A percentile compares a stretch with the other conserved stretches of the same genome.
Conservation (phyloP, 23 tunicate species). For the Corella eumyota region DNA sequence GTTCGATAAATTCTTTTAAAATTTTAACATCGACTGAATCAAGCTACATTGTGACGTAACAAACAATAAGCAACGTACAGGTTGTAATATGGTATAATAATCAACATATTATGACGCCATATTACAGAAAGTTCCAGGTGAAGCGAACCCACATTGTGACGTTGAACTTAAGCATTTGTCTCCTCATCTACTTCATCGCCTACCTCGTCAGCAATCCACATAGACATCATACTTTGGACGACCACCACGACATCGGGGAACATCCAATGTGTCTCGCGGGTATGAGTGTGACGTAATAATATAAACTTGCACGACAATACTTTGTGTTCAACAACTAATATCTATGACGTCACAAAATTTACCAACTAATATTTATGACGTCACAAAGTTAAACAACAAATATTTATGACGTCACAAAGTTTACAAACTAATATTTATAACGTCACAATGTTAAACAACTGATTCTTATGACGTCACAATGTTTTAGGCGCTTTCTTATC, state of each 20-base stretch:
- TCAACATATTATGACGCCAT: not conserved
- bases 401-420: too few species aligned
- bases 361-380: too few species aligned
- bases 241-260: not conserved
- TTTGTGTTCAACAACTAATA: too few species aligned
- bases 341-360: too few species aligned
- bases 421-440: too few species aligned
- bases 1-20: not conserved
- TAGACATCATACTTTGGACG: constrained; percentile 7
- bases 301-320: not conserved
- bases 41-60: too few species aligned
- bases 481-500: constrained; percentile 47
- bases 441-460: too few species aligned
- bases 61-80: too few species aligned
- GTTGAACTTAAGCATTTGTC: constrained; percentile 61
- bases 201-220: constrained; percentile 41
- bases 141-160: constrained; percentile 68
- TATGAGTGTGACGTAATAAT: too few species aligned
- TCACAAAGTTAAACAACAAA: too few species aligned
- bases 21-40: too few species aligned
- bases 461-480: too few species aligned
- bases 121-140: constrained; percentile 56
- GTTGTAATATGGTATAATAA: not conserved
- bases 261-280: constrained; percentile 24
- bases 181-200: constrained; percentile 36